These are phyloP conservation scores for Linnaemya tessellans DNA, from an alignment of 2,888 invertebrate species.

Conservation along the genomic window DNA sequence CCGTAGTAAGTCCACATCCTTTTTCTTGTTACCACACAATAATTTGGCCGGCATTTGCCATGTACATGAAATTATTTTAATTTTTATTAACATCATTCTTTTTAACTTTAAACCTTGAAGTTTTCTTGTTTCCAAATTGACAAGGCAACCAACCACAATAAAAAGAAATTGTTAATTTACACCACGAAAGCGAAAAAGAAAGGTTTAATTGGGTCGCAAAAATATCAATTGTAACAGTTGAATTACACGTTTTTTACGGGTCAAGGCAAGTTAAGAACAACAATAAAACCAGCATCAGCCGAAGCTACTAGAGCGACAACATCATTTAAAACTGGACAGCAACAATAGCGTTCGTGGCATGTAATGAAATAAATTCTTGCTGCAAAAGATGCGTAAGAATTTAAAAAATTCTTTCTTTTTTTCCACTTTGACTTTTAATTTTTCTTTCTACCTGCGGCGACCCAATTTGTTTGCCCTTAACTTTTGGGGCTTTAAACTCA, in stretches of 20 bases:
- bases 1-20: background rate
- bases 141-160: background rate
- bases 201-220: slow-evolving; percentile 57
- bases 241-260: slow-evolving; percentile 40
- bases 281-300: slow-evolving; percentile 8
- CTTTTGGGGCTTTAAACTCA: background rate
- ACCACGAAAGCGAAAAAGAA: slow-evolving; percentile 25
- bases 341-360: background rate
- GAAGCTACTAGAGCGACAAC: background rate
- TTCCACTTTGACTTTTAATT: background rate
- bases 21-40: background rate
- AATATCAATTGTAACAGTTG: slow-evolving; percentile 50
- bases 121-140: background rate
- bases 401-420: background rate
- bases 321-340: background rate
- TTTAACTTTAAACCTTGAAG: background rate
- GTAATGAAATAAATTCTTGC: slow-evolving; percentile 19
- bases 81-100: slow-evolving; percentile 44
- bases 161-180: slow-evolving; percentile 47
- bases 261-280: slow-evolving; percentile 6
- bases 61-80: slow-evolving; percentile 48
- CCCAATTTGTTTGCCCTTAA: background rate
- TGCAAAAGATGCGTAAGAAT: background rate
- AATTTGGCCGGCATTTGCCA: slow-evolving; percentile 21
- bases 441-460: background rate